Base-by-base conservation (phyloP, 53 echinoderm and acorn worm genomes). In the Actinopyga echinites region DNA sequence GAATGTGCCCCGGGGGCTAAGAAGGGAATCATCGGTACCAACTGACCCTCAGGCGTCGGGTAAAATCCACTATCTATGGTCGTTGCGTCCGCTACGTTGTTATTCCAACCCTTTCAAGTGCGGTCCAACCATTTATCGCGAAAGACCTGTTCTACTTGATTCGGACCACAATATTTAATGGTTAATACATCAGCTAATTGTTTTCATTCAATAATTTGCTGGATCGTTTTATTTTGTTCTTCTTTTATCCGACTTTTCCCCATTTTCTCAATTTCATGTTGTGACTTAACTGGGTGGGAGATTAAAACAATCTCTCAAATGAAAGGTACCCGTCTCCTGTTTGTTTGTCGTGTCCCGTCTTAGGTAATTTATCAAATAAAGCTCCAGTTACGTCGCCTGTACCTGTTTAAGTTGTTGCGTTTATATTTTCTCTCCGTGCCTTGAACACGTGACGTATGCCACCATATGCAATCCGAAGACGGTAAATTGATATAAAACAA, bases 151-250 rank as follows among this genome's bases (percentile, higher is more conserved):
- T 49, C 49, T 13, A 15, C 49, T 49, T 49, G 49, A 49, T 49
- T 15, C 49, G 49, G 49, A 49, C 49, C 49, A 49, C 49, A 49
- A 15, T 49, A 49, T 49, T 71, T 26, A 71, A 22, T 25, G 71
- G 26, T 22, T 71, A 23, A 40, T 23, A 71, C 71, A 71, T 71
- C 71, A 71, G 43, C 71, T 71, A 71, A 71, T 71, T 71, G 71
- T 71, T 24, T 25, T 35, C 42, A 40, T 21, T 15, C 40, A 40
- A 71, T 44, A 71, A 71, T 40, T 40, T 71, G 71, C 71, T 36
- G n/a, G 40, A 71, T 8, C 44, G 40, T 44, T 33, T 71, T 28
- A 12, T 26, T 71, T 42, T 42, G 38, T 71, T 63, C 2, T 28
- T 29, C 62, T 61, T 9, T 23, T 69, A 35, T 22, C n/a, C n/a